Percentiles rank a stretch among this genome's conserved stretches.
phyloP scores from a whole-genome alignment of 1,140 invertebrate species.

The Dendrolimus kikuchii region DNA sequence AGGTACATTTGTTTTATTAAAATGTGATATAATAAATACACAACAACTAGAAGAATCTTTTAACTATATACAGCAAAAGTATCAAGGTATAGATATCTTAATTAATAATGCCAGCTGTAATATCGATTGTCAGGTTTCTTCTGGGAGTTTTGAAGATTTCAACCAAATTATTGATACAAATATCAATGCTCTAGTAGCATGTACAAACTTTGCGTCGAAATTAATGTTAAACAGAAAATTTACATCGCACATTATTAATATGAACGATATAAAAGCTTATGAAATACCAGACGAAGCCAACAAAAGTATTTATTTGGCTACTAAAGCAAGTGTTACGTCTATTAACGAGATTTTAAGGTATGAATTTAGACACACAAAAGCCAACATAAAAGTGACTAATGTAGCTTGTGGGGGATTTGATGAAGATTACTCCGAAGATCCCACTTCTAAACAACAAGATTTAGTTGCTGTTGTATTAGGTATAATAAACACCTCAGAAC shows the following conservation, averaged over 20 bases:
- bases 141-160: slow-evolving; percentile 13
- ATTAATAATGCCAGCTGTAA: slow-evolving; percentile 19
- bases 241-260: slow-evolving; percentile 22
- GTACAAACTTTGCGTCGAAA: slow-evolving; percentile 15
- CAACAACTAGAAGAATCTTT: slow-evolving; percentile 12
- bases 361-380: slow-evolving; percentile 22
- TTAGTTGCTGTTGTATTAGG: slow-evolving; percentile 17
- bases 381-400: slow-evolving; percentile 23
- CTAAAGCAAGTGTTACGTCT: slow-evolving; percentile 16
- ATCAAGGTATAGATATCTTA: slow-evolving; percentile 17
- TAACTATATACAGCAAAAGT: slow-evolving; percentile 11
- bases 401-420: slow-evolving; percentile 16
- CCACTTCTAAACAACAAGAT: slow-evolving; percentile 8
- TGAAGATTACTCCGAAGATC: not conserved
- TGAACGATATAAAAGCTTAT: slow-evolving; percentile 14
- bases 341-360: slow-evolving; percentile 24
- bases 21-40: slow-evolving; percentile 16
- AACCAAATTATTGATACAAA: slow-evolving; percentile 19
- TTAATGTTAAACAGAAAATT: slow-evolving; percentile 18
- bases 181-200: slow-evolving; percentile 16
- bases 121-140: slow-evolving; percentile 13
- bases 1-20: slow-evolving; percentile 15
- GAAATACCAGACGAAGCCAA: slow-evolving; percentile 13
- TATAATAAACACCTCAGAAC: slow-evolving; percentile 21
- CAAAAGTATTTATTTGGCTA: slow-evolving; percentile 15